Evolutionary conservation across 1,140 invertebrate species (phyloP).

Genomic region (Dolichoris vasculosae): DNA sequence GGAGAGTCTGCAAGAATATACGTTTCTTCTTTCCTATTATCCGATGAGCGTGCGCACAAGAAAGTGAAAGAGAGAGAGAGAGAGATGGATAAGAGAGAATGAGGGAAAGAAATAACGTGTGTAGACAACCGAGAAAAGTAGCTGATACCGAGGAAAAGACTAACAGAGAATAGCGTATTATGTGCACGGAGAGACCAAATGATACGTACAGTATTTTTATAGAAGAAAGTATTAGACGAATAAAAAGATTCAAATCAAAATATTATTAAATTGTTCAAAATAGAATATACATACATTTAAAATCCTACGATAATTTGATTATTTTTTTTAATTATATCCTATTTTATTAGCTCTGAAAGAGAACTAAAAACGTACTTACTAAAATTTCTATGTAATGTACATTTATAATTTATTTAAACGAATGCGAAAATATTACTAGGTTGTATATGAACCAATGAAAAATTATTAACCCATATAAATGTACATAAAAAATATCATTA

Average conservation of each 20-base stretch:
- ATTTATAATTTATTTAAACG: not conserved
- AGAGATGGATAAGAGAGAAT: not conserved
- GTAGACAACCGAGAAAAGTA: not conserved
- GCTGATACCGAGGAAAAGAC: not conserved
- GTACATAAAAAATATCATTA: too few relatives aligned
- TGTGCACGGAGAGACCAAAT: constrained; percentile 11
- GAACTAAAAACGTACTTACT: not conserved
- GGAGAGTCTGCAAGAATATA: not conserved
- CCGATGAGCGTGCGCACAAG: not conserved
- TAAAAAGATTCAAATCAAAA: not conserved
- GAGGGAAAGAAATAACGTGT: not conserved
- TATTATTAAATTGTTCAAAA: not conserved
- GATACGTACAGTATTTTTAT: not conserved
- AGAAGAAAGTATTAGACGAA: not conserved
- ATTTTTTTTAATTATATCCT: not conserved
- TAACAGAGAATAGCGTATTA: constrained; percentile 6
- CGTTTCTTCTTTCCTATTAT: not conserved
- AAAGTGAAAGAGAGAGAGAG: not conserved
- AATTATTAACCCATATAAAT: too few relatives aligned
- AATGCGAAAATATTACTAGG: too few relatives aligned
- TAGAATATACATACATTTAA: not conserved
- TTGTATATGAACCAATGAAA: too few relatives aligned
- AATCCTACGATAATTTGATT: not conserved
- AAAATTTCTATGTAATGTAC: not conserved
- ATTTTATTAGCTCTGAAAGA: not conserved